Conservation (phyloP, 2,888 invertebrate genomes). For the Podabrus alpinus region DNA sequence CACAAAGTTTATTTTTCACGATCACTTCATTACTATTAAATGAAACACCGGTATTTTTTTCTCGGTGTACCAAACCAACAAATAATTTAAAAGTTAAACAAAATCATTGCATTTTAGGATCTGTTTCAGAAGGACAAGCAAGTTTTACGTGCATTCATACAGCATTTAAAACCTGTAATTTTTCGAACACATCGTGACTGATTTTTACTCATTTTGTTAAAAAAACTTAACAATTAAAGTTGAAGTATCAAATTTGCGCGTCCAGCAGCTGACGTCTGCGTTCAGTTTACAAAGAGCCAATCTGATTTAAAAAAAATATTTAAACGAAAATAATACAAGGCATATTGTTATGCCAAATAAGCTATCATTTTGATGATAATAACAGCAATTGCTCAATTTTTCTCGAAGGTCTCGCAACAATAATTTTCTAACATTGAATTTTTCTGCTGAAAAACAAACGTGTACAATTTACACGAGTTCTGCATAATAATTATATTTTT, state of each 20-base stretch:
- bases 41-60: too few relatives aligned
- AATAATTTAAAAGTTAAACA: background rate
- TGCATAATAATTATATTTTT: background rate
- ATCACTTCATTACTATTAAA: too few relatives aligned
- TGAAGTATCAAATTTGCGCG: conserved; percentile 37
- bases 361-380: background rate
- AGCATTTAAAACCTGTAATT: conserved; percentile 5
- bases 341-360: background rate
- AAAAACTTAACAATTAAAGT: conserved; percentile 24
- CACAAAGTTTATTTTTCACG: too few relatives aligned
- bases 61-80: background rate
- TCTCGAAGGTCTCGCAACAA: too few relatives aligned
- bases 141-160: conserved; percentile 9
- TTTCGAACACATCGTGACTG: background rate
- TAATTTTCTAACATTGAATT: background rate
- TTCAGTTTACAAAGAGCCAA: conserved; percentile 21
- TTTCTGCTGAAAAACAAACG: background rate
- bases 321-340: background rate
- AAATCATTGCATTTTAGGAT: background rate
- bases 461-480: background rate
- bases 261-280: conserved; percentile 46
- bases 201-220: conserved; percentile 10
- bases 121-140: background rate
- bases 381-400: background rate
- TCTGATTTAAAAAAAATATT: background rate